Conservation (phyloP, 2,797 vertebrate species). For the Pseudochirops cupreus region DNA sequence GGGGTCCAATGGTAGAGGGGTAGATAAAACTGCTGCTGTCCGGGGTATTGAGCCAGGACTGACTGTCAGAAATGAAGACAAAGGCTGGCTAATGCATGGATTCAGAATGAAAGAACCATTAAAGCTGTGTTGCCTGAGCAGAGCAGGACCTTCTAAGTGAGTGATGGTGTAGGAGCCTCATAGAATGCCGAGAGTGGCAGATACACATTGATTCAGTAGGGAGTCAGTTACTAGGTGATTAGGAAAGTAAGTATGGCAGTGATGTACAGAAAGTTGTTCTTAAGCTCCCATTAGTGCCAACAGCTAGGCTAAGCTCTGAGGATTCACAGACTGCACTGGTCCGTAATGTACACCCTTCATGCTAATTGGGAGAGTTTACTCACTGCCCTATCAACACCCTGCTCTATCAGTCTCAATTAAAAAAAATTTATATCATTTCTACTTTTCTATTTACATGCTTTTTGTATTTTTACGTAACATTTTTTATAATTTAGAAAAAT, state of each 20-base stretch:
- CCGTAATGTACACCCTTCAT: background rate
- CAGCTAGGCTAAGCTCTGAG: background rate
- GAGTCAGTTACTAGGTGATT: background rate
- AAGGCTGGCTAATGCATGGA: background rate
- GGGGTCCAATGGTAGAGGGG: background rate
- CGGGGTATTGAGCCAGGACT: background rate
- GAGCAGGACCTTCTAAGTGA: background rate
- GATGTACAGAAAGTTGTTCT: background rate
- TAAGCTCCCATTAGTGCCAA: background rate
- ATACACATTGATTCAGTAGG: background rate
- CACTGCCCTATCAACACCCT: background rate
- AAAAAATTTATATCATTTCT: background rate
- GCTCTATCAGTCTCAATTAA: background rate
- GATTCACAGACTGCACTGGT: background rate
- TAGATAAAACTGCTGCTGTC: background rate
- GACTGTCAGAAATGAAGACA: background rate
- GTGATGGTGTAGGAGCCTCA: background rate
- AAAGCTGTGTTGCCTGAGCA: background rate
- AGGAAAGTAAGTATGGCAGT: background rate
- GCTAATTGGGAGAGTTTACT: background rate
- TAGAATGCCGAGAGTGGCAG: background rate
- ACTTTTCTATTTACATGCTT: background rate
- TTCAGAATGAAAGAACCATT: too few species aligned
- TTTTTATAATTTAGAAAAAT: background rate
- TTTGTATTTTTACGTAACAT: background rate